A percentile compares a stretch with the other conserved stretches of the same genome.
These are phyloP conservation scores for Acanthococcus lagerstroemiae DNA, from an alignment of 2,888 invertebrate genomes.

Conservation along the genomic window DNA sequence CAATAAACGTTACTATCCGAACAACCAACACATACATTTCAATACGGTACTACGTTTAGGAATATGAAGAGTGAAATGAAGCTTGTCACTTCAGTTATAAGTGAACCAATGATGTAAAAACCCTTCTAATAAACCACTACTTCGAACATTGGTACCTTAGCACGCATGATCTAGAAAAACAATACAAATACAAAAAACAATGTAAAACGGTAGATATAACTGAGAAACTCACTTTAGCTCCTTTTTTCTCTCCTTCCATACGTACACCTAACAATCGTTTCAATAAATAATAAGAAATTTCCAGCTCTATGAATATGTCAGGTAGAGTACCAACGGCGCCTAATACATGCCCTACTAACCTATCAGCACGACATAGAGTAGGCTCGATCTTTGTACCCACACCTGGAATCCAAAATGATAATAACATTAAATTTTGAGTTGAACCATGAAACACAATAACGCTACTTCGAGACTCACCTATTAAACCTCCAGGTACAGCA, in stretches of 20 bases:
- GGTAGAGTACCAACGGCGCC: conserved; percentile 95
- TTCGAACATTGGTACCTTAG: too few species aligned
- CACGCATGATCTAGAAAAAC: too few species aligned
- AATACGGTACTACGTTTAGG: too few species aligned
- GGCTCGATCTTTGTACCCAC: conserved; percentile 99
- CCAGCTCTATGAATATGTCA: conserved; percentile 93
- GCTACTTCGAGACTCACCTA: conserved; percentile 49
- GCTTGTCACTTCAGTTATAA: too few species aligned
- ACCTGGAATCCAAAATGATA: conserved; percentile 44
- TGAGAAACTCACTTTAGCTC: conserved; percentile 71
- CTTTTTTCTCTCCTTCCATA: conserved; percentile 98
- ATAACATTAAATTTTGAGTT: background rate
- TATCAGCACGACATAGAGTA: conserved; percentile 94
- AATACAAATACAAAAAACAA: too few species aligned
- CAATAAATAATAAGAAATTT: conserved; percentile 94
- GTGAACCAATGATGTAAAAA: background rate
- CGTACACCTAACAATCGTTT: conserved; percentile 93
- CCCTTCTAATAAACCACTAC: background rate
- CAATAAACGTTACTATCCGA: too few species aligned
- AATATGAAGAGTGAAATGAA: too few species aligned
- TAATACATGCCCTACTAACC: conserved; percentile 91
- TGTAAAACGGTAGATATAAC: too few species aligned
- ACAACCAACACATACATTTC: too few species aligned
- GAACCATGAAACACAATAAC: too few species aligned
- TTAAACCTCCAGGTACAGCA: conserved; percentile 98